Base-by-base conservation (phyloP, 2,113 vertebrate genomes). In the Scomber colias region DNA sequence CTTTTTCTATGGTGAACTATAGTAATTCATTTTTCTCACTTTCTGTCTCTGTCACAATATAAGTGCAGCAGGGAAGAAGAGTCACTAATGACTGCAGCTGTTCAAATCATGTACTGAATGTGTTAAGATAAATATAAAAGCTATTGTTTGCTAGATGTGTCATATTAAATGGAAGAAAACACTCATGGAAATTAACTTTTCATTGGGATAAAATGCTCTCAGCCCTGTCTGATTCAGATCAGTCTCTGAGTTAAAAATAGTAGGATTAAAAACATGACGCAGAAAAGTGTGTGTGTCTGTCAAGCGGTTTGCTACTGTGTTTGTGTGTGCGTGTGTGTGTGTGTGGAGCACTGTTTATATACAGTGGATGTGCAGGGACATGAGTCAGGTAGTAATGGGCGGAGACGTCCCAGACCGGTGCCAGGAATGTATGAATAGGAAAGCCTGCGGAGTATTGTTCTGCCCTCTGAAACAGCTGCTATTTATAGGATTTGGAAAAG, bases 401-500 rank as follows among this genome's bases (percentile, higher is more conserved):
- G 89, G 89, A 82, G 88, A 81, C 24, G 68, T 40, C 62, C 75
- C n/a, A 50, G 81, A 44, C 65, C 3, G 0, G 40, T 56, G 79
- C 89, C 87, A 89, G 76, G 91, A 92, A 92, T 89, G 87, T 81
- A 69, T 90, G 83, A 91, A 89, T 90, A 83, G 81, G 75, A 74
- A 89, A 86, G 61, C 67, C 64, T 82, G 84, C 35, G n/a, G 57
- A 57, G 78, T 81, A 91, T 93, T 90, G 88, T 89, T 89, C 80
- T 83, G 77, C 73, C 70, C 68, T 77, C 57, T 85, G 62, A 77
- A 91, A 89, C 78, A 84, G 69, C 65, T 86, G 86, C 87, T 93
- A 94, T 93, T 93, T 91, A 90, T 92, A 93, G 93, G 54, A 77
- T 87, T 84, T 89, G 79, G 79, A 74, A 89, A 91, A 83, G 84